A percentile compares a stretch with the other conserved stretches of the same genome.
Evolutionary conservation across 2,888 invertebrate genomes (phyloP).

Genomic region (Autographa gamma): DNA sequence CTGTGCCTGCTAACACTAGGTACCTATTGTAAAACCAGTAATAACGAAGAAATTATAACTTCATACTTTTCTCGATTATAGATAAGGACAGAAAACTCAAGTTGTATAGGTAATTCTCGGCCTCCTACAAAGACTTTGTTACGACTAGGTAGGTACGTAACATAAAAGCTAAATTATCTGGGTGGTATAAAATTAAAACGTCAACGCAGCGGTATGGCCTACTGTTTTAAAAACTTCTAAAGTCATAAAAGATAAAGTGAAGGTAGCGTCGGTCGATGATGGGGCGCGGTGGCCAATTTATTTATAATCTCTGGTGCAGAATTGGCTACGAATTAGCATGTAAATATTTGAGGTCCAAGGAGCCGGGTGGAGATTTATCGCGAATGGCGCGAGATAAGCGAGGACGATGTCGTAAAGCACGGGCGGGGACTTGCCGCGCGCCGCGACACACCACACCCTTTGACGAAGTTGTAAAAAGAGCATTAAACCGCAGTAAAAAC

Average conservation of each 20-base stretch:
- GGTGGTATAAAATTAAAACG: conserved; percentile 82
- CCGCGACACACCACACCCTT: conserved; percentile 80
- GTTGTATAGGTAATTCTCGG: conserved; percentile 61
- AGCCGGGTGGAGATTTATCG: conserved; percentile 86
- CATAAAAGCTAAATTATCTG: conserved; percentile 81
- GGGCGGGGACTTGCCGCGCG: conserved; percentile 63
- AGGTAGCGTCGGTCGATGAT: conserved; percentile 76
- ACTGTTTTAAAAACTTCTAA: conserved; percentile 82
- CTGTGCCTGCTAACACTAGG: conserved; percentile 18
- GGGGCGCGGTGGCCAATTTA: conserved; percentile 83
- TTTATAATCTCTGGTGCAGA: conserved; percentile 87
- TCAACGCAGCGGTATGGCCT: conserved; percentile 70
- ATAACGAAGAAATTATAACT: conserved; percentile 30
- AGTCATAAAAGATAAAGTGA: conserved; percentile 86
- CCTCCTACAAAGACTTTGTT: conserved; percentile 67
- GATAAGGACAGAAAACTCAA: conserved; percentile 53
- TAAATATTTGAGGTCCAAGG: conserved; percentile 88
- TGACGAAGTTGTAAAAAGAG: conserved; percentile 88
- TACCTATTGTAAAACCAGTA: conserved; percentile 23
- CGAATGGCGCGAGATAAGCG: conserved; percentile 85
- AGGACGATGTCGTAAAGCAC: conserved; percentile 84
- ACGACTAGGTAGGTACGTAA: conserved; percentile 66
- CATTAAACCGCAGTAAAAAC: conserved; percentile 89
- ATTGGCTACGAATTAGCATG: conserved; percentile 88
- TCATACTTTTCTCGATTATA: conserved; percentile 42